Percentiles rank a stretch among this genome's conserved stretches.
phyloP scores from a whole-genome alignment of 1,140 invertebrate species.

The Harlomillsia oculata region DNA sequence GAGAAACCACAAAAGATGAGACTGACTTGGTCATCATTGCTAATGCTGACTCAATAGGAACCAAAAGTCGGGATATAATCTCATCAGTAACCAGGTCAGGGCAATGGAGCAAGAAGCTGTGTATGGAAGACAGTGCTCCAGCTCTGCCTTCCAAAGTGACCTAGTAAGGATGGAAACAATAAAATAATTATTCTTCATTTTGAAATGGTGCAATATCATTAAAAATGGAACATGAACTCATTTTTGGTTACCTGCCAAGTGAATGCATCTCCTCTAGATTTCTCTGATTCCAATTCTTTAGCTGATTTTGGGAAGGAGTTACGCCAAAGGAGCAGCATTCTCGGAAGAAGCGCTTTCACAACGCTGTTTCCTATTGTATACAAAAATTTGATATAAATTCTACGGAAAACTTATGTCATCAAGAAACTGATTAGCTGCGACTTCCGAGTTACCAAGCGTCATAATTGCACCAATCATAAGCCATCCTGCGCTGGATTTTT shows the following conservation, averaged over 20 bases:
- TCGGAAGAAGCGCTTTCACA: slow-evolving; percentile 74
- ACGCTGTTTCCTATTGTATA: slow-evolving; percentile 78
- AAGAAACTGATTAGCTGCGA: slow-evolving; percentile 3
- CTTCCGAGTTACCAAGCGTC: slow-evolving; percentile 80
- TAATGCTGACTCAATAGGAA: slow-evolving; percentile 86
- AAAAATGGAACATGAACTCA: background rate
- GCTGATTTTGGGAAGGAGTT: slow-evolving; percentile 93
- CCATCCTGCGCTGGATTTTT: slow-evolving; percentile 95
- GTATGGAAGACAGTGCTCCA: slow-evolving; percentile 88
- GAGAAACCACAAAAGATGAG: background rate
- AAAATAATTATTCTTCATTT: background rate
- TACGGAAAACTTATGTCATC: background rate
- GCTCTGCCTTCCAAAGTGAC: slow-evolving; percentile 92
- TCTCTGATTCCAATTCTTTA: slow-evolving; percentile 94
- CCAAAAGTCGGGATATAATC: slow-evolving; percentile 71
- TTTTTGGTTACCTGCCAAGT: slow-evolving; percentile 71
- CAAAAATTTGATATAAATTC: slow-evolving; percentile 4
- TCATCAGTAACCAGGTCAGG: slow-evolving; percentile 84
- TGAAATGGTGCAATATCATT: background rate
- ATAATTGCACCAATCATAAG: slow-evolving; percentile 91
- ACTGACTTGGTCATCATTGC: slow-evolving; percentile 85
- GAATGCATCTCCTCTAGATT: slow-evolving; percentile 92
- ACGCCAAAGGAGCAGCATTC: slow-evolving; percentile 91
- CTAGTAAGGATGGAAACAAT: slow-evolving; percentile 20
- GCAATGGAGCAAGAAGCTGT: slow-evolving; percentile 84